Conservation (phyloP, 2,113 vertebrate genomes). For the Nerophis ophidion region DNA sequence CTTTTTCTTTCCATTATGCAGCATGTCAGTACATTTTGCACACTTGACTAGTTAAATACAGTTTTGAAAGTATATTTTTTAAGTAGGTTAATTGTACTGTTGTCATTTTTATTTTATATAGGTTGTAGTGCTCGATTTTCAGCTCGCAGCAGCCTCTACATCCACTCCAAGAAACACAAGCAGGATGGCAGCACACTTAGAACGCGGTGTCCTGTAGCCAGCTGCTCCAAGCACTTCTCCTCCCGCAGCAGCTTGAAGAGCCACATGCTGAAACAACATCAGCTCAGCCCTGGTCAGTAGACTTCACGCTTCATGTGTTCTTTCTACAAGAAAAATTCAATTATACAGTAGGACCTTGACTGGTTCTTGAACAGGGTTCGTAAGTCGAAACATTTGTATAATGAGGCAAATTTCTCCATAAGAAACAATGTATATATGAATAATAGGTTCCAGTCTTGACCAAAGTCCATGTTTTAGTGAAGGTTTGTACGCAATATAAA, state of each 20-base stretch:
- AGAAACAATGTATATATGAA: too few species aligned
- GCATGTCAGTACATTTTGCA: too few species aligned
- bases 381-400: too few species aligned
- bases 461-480: too few species aligned
- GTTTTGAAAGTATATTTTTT: background rate
- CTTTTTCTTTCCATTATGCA: too few species aligned
- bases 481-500: too few species aligned
- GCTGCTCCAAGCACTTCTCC: slow-evolving; percentile 87
- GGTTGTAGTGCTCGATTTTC: slow-evolving; percentile 96
- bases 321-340: too few species aligned
- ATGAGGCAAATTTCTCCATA: too few species aligned
- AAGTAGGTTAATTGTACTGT: background rate
- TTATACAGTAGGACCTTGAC: too few species aligned
- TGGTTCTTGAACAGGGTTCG: too few species aligned
- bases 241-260: slow-evolving; percentile 93
- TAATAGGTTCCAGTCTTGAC: too few species aligned
- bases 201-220: slow-evolving; percentile 84
- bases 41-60: too few species aligned
- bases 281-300: slow-evolving; percentile 79
- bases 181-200: slow-evolving; percentile 81
- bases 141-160: slow-evolving; percentile 94
- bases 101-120: slow-evolving; percentile 36
- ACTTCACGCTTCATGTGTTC: background rate
- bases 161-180: slow-evolving; percentile 95
- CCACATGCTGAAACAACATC: slow-evolving; percentile 90